Percentiles rank a stretch among this genome's conserved stretches.
Evolutionary conservation across 2,888 invertebrate species (phyloP).

Genomic region (Drosophila hamatofila): DNA sequence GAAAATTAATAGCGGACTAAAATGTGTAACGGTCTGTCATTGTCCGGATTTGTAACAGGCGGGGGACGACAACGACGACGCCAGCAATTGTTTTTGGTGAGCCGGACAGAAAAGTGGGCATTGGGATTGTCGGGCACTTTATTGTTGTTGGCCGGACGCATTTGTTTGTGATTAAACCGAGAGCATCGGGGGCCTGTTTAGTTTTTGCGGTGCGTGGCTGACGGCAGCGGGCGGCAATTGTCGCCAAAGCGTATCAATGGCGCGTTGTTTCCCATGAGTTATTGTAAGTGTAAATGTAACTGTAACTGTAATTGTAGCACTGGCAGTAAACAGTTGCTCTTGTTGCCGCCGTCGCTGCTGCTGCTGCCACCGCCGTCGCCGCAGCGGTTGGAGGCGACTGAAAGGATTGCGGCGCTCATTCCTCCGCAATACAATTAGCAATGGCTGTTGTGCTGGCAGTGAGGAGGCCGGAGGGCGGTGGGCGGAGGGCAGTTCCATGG

Average conservation of each 20-base stretch:
- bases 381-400: conserved; percentile 47
- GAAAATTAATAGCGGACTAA: conserved; percentile 74
- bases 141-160: conserved; percentile 60
- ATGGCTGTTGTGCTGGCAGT: conserved; percentile 27
- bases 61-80: too few species aligned
- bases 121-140: background rate
- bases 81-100: background rate
- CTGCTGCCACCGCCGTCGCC: conserved; percentile 10
- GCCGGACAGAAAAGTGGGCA: background rate
- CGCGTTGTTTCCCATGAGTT: conserved; percentile 29
- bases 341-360: background rate
- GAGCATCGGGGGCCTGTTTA: conserved; percentile 64
- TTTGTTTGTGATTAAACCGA: conserved; percentile 77
- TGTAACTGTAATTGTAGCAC: background rate
- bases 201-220: conserved; percentile 40
- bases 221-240: conserved; percentile 38
- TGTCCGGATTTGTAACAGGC: conserved; percentile 34
- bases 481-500: conserved; percentile 17
- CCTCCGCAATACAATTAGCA: conserved; percentile 69
- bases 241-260: conserved; percentile 45
- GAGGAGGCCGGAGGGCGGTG: too few species aligned
- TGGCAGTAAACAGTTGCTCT: conserved; percentile 21
- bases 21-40: conserved; percentile 74
- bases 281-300: conserved; percentile 1
- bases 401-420: conserved; percentile 61